A percentile compares a stretch with the other conserved stretches of the same genome.
Conservation (phyloP, 2,888 invertebrate genomes). For the Idaea aversata region DNA sequence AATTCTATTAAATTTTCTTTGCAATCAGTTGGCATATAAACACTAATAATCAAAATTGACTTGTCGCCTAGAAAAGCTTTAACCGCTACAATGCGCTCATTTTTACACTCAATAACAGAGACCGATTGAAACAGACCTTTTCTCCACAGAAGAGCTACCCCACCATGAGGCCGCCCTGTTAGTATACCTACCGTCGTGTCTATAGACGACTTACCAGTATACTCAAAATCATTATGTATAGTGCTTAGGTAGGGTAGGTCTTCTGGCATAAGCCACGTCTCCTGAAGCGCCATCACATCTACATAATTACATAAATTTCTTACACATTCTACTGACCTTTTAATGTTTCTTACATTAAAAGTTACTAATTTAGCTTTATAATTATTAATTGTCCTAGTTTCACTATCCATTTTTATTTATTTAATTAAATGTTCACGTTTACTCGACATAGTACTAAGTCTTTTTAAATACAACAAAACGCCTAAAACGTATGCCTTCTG, state of each 20-base stretch:
- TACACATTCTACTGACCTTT: slow-evolving; percentile 24
- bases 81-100: slow-evolving; percentile 18
- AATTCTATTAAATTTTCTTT: slow-evolving; percentile 27
- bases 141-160: slow-evolving; percentile 30
- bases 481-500: slow-evolving; percentile 5
- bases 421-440: slow-evolving; percentile 3
- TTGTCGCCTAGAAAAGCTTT: slow-evolving; percentile 14
- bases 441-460: no score
- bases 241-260: slow-evolving; percentile 23
- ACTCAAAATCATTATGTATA: slow-evolving; percentile 25
- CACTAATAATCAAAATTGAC: slow-evolving; percentile 21
- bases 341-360: slow-evolving; percentile 32
- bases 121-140: slow-evolving; percentile 24
- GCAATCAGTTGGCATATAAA: slow-evolving; percentile 32
- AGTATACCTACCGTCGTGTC: slow-evolving; percentile 28
- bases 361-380: slow-evolving; percentile 8
- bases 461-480: not conserved
- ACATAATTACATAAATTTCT: slow-evolving; percentile 19
- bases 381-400: not conserved
- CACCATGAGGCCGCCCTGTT: slow-evolving; percentile 22
- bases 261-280: slow-evolving; percentile 30
- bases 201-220: slow-evolving; percentile 29
- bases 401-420: slow-evolving; percentile 1
- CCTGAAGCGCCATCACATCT: slow-evolving; percentile 28
- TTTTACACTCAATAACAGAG: slow-evolving; percentile 23